These are phyloP conservation scores for Phrynosoma platyrhinos DNA, from an alignment of 2,113 vertebrate genomes.

Conservation along the genomic window DNA sequence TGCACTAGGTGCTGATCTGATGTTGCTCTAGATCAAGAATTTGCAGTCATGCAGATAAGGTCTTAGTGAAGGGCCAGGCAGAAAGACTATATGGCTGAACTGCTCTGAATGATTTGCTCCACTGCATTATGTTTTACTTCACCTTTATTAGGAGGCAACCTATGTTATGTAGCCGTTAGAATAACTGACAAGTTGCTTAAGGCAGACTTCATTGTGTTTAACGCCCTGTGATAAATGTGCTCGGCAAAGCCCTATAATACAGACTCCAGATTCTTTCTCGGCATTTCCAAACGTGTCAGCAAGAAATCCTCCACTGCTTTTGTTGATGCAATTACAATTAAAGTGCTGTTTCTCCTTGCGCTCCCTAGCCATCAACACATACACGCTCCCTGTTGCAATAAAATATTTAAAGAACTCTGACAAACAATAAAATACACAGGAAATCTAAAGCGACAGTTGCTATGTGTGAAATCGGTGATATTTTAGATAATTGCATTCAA, in stretches of 20 bases:
- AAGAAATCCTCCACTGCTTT: conserved; percentile 22
- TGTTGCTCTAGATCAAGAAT: background rate
- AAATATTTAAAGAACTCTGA: conserved; percentile 57
- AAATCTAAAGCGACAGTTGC: conserved; percentile 57
- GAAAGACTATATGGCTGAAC: background rate
- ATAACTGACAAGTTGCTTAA: background rate
- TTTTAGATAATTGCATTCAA: conserved; percentile 63
- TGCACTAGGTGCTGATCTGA: background rate
- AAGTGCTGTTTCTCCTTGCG: conserved; percentile 41
- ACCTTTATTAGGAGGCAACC: background rate
- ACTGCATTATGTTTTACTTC: conserved; percentile 22
- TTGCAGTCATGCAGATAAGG: background rate
- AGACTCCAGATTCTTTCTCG: conserved; percentile 15
- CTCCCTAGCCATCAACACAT: background rate
- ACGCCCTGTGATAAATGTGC: conserved; percentile 26
- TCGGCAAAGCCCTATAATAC: conserved; percentile 15
- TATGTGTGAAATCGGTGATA: conserved; percentile 52
- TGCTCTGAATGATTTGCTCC: background rate
- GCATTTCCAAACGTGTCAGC: background rate
- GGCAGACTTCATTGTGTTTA: conserved; percentile 26
- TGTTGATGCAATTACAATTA: conserved; percentile 61
- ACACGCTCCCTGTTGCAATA: conserved; percentile 35
- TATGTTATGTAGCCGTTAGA: background rate
- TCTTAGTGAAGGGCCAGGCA: background rate
- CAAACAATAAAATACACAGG: conserved; percentile 10